Evolutionary conservation across 2,113 vertebrate species (phyloP), one percentile per base, ranked within the genome.

Genomic region (Megaleporinus macrocephalus): DNA sequence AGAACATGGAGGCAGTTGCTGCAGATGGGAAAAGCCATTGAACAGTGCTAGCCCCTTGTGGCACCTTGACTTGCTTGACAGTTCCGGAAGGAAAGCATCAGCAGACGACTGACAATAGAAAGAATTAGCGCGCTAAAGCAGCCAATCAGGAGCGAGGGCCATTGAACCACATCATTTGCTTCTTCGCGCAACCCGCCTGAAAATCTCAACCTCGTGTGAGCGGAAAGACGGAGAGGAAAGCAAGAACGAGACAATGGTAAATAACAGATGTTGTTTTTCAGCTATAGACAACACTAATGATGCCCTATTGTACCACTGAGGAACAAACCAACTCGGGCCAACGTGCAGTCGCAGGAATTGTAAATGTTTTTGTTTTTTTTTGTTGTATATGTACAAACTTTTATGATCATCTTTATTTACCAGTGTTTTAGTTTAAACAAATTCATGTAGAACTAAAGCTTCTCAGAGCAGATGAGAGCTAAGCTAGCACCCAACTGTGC

Each of bases 241-340:
- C 13, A 30, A 65, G 36, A 65, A 47, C 27, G 4, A 27, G 22
- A 73, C 30, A 51, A 73, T 53, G 26, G 15, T 65, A 73, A 80
- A 80, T 80, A 73, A 80, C 79, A 73, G 79, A 73, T 80, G 70
- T 53, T 80, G 79, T 51, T 80, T 69, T 73, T 80, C 57, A 63
- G 70, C 70, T 80, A 53, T 29, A 24, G 71, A 62, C 55, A 70
- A 73, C 27, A 70, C 29, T n/a, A 76, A 75, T 80, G 73, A 41
- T 65, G 79, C 44, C 70, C 79, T 53, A 73, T 73, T 73, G 44
- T 65, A 73, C 44, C 29, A 36, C 20, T 12, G 62, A 11, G 29
- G 22, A 47, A 73, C 44, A 65, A 80, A 41, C 41, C 65, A 80
- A 53, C 70, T 41, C 72, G 70, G 30, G 24, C 57, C 72, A 44